Percentiles rank a stretch among this genome's conserved stretches.
Conservation (phyloP, 53 echinoderm and acorn worm species). For the Stichopus horrens region DNA sequence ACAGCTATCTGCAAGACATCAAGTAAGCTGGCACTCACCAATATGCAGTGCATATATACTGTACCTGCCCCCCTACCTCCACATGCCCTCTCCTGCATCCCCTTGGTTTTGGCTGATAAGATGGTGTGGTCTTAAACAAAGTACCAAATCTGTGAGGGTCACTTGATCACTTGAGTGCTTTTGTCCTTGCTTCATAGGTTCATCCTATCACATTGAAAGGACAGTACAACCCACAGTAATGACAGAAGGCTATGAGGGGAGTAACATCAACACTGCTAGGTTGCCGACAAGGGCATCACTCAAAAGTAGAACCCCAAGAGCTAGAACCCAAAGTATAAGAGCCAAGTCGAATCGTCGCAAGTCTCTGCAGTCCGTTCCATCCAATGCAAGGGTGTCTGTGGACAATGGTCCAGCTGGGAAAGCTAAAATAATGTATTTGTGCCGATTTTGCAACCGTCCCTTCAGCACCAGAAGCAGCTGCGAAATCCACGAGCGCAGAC, state of each 20-base stretch:
- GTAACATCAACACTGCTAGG: background rate
- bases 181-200: conserved; percentile 9
- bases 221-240: background rate
- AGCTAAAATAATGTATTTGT: background rate
- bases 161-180: background rate
- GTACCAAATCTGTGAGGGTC: no score
- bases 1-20: no score
- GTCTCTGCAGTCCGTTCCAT: background rate
- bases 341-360: background rate
- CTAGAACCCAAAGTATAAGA: background rate
- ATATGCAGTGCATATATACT: no score
- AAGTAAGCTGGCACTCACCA: no score
- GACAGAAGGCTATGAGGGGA: background rate
- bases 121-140: no score
- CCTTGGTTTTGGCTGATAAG: no score
- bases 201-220: background rate
- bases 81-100: no score
- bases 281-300: background rate
- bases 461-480: background rate
- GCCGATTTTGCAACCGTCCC: background rate
- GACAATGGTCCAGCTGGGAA: background rate
- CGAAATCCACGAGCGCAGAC: conserved; percentile 43
- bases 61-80: no score
- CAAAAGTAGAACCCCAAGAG: background rate
- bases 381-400: background rate